phyloP scores from a whole-genome alignment of 2,797 vertebrate genomes.

The Harpagifer antarcticus region DNA sequence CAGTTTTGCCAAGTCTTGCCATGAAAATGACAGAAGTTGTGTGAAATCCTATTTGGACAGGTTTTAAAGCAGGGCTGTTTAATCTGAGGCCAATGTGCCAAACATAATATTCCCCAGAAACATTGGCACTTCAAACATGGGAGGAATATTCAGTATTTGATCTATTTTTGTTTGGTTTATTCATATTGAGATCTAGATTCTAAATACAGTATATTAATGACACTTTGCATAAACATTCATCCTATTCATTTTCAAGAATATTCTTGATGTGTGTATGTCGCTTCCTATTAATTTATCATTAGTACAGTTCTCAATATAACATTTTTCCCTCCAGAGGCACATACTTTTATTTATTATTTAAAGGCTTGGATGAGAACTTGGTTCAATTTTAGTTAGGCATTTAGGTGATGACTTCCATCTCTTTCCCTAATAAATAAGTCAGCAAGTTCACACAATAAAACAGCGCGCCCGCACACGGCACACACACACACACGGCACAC shows the following conservation, averaged over 20 bases:
- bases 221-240: background rate
- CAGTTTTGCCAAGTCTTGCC: background rate
- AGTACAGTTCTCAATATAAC: background rate
- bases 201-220: background rate
- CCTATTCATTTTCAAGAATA: background rate
- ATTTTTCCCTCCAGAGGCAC: background rate
- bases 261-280: background rate
- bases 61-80: slow-evolving; percentile 18
- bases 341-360: background rate
- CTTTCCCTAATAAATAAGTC: background rate
- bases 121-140: background rate
- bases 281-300: background rate
- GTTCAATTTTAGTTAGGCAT: slow-evolving; percentile 8
- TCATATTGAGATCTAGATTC: background rate
- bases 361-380: background rate
- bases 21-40: slow-evolving; percentile 15
- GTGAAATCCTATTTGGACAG: slow-evolving; percentile 17
- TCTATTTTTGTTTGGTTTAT: slow-evolving; percentile 20
- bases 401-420: background rate
- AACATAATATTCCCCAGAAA: slow-evolving; percentile 16
- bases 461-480: no score
- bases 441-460: background rate
- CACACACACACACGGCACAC: background rate
- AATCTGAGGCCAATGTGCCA: slow-evolving; percentile 23
- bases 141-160: slow-evolving; percentile 7